Percentiles rank a stretch among this genome's conserved stretches.
Conservation (phyloP, 1,140 invertebrate genomes). For the Brachionus asplanchnoidis region DNA sequence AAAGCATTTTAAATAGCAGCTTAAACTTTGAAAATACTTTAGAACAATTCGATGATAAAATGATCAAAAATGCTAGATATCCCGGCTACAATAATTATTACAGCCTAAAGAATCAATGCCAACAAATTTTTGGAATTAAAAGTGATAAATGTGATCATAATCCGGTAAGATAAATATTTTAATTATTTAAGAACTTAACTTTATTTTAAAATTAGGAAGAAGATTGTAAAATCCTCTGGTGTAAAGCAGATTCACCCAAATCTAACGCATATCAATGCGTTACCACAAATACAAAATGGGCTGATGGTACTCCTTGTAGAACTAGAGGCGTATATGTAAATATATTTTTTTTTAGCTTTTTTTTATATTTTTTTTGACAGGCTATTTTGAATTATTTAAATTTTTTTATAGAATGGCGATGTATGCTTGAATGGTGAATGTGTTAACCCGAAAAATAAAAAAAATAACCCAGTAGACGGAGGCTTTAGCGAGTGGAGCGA, state of each 20-base stretch:
- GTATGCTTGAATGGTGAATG: slow-evolving; percentile 36
- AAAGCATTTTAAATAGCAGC: not conserved
- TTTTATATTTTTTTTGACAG: not conserved
- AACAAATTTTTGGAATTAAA: slow-evolving; percentile 34
- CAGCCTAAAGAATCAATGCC: slow-evolving; percentile 9
- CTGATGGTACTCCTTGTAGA: slow-evolving; percentile 28
- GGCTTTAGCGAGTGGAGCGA: slow-evolving; percentile 22
- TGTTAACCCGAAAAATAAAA: not conserved
- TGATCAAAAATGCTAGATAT: not conserved
- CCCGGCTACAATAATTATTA: not conserved
- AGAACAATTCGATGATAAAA: slow-evolving; percentile 7
- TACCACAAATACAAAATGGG: slow-evolving; percentile 32
- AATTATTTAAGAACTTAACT: too few relatives aligned
- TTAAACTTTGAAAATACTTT: slow-evolving; percentile 17
- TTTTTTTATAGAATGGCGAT: not conserved
- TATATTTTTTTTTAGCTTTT: too few relatives aligned
- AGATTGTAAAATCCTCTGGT: slow-evolving; percentile 34
- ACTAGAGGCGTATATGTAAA: not conserved
- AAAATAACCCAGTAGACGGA: not conserved
- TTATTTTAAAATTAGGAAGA: not conserved
- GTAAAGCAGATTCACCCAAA: not conserved
- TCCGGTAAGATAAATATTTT: not conserved
- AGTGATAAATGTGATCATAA: slow-evolving; percentile 23
- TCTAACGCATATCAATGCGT: not conserved
- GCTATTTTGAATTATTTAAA: not conserved